Percentiles rank a stretch among this genome's conserved stretches.
These are phyloP conservation scores for Echiichthys vipera DNA, from an alignment of 2,797 vertebrate genomes.

Conservation along the genomic window DNA sequence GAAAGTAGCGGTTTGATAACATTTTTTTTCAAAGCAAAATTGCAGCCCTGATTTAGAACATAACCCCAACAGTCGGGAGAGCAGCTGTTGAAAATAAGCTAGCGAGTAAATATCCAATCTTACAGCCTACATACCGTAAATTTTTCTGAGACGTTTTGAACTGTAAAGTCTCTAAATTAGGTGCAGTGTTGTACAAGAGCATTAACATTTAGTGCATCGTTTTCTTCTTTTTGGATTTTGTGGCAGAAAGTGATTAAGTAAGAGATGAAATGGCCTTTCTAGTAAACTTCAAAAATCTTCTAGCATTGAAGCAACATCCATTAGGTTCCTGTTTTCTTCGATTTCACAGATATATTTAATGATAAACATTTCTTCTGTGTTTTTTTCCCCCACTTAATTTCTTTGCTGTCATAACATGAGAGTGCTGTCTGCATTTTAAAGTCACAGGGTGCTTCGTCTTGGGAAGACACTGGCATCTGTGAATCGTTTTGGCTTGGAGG, in stretches of 20 bases:
- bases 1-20: slow-evolving; percentile 50
- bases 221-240: slow-evolving; percentile 6
- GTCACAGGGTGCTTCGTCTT: slow-evolving; percentile 4
- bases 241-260: slow-evolving; percentile 5
- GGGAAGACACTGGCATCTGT: slow-evolving; percentile 36
- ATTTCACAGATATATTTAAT: slow-evolving; percentile 17
- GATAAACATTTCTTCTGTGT: slow-evolving; percentile 29
- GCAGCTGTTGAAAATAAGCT: slow-evolving; percentile 20
- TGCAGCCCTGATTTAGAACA: slow-evolving; percentile 49
- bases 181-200: background rate
- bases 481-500: slow-evolving; percentile 20
- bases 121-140: background rate
- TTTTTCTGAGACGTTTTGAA: slow-evolving; percentile 7
- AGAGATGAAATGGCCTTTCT: slow-evolving; percentile 5
- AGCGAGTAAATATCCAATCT: slow-evolving; percentile 9
- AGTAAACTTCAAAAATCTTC: slow-evolving; percentile 24
- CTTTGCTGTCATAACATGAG: background rate
- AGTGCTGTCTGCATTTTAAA: slow-evolving; percentile 29
- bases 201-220: background rate
- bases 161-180: slow-evolving; percentile 13
- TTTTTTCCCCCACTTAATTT: slow-evolving; percentile 15
- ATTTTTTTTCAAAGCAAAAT: slow-evolving; percentile 51
- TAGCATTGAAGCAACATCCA: slow-evolving; percentile 11
- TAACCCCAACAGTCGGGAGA: slow-evolving; percentile 10
- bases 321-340: slow-evolving; percentile 22